Evolutionary conservation across 2,888 invertebrate genomes (phyloP).

Genomic region (Pantelozetes paolii): DNA sequence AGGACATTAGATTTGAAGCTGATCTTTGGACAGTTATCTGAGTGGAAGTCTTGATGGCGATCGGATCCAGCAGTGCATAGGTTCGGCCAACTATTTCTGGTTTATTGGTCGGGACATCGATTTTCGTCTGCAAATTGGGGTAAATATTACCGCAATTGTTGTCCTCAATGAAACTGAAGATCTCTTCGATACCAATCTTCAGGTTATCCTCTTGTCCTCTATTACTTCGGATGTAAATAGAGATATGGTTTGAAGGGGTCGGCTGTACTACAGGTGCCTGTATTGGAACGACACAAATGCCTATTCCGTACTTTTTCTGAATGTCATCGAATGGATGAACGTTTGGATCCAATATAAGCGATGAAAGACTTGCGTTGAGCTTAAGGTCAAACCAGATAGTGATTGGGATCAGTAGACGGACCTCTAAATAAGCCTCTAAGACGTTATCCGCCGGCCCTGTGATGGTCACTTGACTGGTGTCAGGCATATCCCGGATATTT

Average conservation of each 20-base stretch:
- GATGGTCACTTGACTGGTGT: background rate
- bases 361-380: background rate
- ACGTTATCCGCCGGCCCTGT: background rate
- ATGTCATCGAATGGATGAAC: background rate
- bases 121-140: slow-evolving; percentile 2
- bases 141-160: background rate
- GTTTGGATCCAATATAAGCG: background rate
- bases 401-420: background rate
- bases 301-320: background rate
- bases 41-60: background rate
- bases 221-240: background rate
- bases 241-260: background rate
- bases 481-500: background rate
- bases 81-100: background rate
- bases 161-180: background rate
- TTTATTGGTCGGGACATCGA: background rate
- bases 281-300: background rate
- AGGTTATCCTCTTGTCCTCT: background rate
- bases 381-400: slow-evolving; percentile 10
- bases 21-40: slow-evolving; percentile 1
- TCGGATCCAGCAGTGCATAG: background rate
- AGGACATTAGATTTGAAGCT: background rate
- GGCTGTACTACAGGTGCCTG: background rate
- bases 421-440: background rate
- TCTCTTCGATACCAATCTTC: background rate